Conservation (phyloP, 2,113 vertebrate species). For the Melanostigma gelatinosum region DNA sequence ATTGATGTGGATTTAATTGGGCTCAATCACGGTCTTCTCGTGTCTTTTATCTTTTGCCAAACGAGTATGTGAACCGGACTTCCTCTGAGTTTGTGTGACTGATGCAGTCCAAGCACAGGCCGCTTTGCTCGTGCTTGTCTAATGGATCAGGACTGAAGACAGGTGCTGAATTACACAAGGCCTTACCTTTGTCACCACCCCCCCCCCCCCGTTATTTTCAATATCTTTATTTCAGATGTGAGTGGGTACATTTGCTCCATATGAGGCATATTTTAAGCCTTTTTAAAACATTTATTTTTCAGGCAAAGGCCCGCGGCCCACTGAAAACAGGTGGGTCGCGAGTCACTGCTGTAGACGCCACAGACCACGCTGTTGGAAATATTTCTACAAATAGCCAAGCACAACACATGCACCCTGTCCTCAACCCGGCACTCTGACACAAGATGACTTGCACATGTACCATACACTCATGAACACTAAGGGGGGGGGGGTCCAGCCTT, state of each 20-base stretch:
- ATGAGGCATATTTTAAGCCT: too few species aligned
- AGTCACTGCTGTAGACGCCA: background rate
- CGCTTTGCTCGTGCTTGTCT: slow-evolving; percentile 43
- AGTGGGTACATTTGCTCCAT: too few species aligned
- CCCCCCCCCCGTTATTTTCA: too few species aligned
- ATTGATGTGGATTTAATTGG: slow-evolving; percentile 11
- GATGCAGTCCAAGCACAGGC: slow-evolving; percentile 16
- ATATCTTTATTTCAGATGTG: too few species aligned
- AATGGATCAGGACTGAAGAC: slow-evolving; percentile 69
- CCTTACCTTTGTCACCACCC: slow-evolving; percentile 46
- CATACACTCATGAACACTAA: slow-evolving; percentile 30
- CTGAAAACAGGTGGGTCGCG: too few species aligned
- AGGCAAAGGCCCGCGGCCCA: too few species aligned
- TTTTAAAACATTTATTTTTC: too few species aligned
- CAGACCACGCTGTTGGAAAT: background rate
- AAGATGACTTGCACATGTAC: slow-evolving; percentile 10
- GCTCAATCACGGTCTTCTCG: background rate
- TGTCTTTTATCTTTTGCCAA: background rate
- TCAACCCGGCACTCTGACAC: background rate
- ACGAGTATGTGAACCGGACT: slow-evolving; percentile 3
- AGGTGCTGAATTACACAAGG: slow-evolving; percentile 63
- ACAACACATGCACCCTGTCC: background rate
- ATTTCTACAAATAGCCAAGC: background rate
- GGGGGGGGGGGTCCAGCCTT: slow-evolving; percentile 67
- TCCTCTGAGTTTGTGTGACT: slow-evolving; percentile 17